These are phyloP conservation scores for Drosophila leonis DNA, from an alignment of 2,888 invertebrate species.

Conservation along the genomic window DNA sequence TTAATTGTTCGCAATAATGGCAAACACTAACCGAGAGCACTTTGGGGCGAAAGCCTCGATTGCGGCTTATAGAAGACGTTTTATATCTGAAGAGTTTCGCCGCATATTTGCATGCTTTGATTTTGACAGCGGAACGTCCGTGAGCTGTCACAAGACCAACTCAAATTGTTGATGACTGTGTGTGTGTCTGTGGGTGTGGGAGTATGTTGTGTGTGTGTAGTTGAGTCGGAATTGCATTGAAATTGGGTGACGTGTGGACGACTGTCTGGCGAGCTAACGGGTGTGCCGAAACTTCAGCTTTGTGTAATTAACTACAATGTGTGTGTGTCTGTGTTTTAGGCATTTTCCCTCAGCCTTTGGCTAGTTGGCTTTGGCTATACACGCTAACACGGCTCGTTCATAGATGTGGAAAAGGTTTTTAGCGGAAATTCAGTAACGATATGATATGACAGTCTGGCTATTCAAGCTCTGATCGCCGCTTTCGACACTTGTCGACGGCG, in stretches of 20 bases:
- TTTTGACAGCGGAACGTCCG: slow-evolving; percentile 64
- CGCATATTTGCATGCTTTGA: slow-evolving; percentile 48
- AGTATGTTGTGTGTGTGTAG: not conserved
- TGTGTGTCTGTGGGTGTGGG: not conserved
- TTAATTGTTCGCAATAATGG: slow-evolving; percentile 37
- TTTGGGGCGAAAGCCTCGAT: slow-evolving; percentile 4
- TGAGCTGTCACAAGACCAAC: slow-evolving; percentile 67
- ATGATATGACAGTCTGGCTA: slow-evolving; percentile 6
- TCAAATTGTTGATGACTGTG: slow-evolving; percentile 13
- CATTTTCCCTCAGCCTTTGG: slow-evolving; percentile 23
- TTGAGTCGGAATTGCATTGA: slow-evolving; percentile 40
- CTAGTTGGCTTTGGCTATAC: slow-evolving; percentile 38
- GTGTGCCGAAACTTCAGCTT: slow-evolving; percentile 30
- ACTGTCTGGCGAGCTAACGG: slow-evolving; percentile 26
- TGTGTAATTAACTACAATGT: slow-evolving; percentile 49
- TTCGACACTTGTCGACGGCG: slow-evolving; percentile 47
- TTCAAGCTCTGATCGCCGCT: slow-evolving; percentile 18
- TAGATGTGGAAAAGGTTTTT: slow-evolving; percentile 16
- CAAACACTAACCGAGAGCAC: slow-evolving; percentile 12
- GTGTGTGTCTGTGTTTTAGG: slow-evolving; percentile 12
- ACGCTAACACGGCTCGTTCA: slow-evolving; percentile 9
- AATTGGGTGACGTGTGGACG: slow-evolving; percentile 27
- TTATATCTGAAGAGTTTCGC: slow-evolving; percentile 46
- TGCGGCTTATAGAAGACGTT: not conserved
- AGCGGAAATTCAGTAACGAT: slow-evolving; percentile 22